Percentiles rank a stretch among this genome's conserved stretches.
Evolutionary conservation across 2,797 vertebrate genomes (phyloP).

Genomic region (Eremophila alpestris): DNA sequence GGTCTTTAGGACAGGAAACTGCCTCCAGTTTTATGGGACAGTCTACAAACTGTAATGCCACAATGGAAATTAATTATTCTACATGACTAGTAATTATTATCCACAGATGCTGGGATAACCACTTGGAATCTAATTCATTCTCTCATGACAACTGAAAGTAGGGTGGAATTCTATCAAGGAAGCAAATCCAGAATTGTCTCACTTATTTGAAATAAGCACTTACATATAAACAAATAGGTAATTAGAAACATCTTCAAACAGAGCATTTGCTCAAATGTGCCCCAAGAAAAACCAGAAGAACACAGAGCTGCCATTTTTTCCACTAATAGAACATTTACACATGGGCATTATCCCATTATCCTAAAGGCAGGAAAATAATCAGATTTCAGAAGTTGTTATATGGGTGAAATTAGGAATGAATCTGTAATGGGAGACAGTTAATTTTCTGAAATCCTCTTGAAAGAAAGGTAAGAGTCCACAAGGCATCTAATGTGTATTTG

Average conservation of each 20-base stretch:
- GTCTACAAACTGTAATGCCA: not conserved
- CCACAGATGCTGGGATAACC: not conserved
- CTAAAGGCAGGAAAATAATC: not conserved
- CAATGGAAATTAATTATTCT: not conserved
- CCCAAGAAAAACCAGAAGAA: not conserved
- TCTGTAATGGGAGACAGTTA: not conserved
- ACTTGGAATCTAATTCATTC: not conserved
- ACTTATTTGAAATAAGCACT: not conserved
- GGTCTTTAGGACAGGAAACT: not conserved
- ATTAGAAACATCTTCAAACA: not conserved
- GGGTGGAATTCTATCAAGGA: not conserved
- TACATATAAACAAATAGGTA: not conserved
- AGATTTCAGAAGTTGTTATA: not conserved
- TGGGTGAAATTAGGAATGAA: not conserved
- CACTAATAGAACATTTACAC: not conserved
- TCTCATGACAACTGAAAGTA: not conserved
- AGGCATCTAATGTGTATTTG: not conserved
- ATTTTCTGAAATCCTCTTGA: not conserved
- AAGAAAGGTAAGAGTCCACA: not conserved
- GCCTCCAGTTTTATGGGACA: not conserved
- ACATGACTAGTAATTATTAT: not conserved
- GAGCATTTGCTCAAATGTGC: not conserved
- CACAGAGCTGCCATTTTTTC: not conserved
- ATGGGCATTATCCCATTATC: not conserved
- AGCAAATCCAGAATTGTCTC: not conserved